Conservation (phyloP, 2,888 invertebrate species). For the Rhagophthalmus giganteus region DNA sequence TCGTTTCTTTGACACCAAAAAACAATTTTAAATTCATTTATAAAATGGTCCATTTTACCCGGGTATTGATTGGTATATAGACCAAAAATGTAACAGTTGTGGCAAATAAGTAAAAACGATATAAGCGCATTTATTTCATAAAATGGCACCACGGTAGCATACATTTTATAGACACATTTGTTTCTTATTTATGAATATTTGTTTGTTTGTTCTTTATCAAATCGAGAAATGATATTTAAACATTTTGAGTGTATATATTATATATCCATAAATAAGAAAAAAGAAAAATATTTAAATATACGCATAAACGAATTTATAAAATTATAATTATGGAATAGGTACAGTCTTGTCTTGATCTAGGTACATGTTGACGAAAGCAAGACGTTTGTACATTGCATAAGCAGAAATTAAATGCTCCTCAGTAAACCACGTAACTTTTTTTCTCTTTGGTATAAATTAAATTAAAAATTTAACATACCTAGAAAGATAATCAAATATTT, state of each 20-base stretch:
- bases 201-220: no score
- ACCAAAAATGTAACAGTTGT: no score
- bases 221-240: no score
- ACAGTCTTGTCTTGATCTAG: constrained; percentile 25
- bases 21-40: neutral
- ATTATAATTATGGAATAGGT: constrained; percentile 20
- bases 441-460: constrained; percentile 17
- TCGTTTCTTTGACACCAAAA: neutral
- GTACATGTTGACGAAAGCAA: constrained; percentile 20
- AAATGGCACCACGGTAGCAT: constrained; percentile 36
- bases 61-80: no score
- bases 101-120: constrained; percentile 13
- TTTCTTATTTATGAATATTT: no score
- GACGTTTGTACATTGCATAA: constrained; percentile 10
- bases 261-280: no score
- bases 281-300: no score
- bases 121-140: constrained; percentile 35
- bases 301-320: constrained; percentile 24
- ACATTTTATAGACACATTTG: no score
- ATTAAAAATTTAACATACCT: constrained; percentile 1
- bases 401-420: neutral
- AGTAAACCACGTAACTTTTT: constrained; percentile 2
- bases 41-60: no score
- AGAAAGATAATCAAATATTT: constrained; percentile 1
- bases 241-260: no score